phyloP scores from a whole-genome alignment of 2,888 invertebrate genomes.

The Limnephilus auricula region DNA sequence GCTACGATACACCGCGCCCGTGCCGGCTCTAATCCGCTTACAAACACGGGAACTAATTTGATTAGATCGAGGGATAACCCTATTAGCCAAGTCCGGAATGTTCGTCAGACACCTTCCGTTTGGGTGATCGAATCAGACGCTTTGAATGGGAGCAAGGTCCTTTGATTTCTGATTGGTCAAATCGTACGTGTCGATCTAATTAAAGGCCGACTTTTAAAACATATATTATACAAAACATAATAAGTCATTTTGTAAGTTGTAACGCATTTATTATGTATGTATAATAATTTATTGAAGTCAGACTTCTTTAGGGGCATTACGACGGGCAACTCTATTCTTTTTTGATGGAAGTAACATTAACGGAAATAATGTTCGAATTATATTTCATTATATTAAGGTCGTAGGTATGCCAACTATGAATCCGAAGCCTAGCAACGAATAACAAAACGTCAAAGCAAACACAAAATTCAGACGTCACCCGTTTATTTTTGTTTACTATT shows the following conservation, averaged over 20 bases:
- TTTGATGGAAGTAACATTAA: no score
- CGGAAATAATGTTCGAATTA: no score
- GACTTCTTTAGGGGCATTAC: no score
- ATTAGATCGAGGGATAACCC: not conserved
- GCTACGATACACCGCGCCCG: not conserved
- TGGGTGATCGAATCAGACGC: not conserved
- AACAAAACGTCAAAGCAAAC: no score
- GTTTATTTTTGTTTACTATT: no score
- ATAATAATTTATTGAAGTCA: no score
- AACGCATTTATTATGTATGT: not conserved
- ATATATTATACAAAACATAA: not conserved
- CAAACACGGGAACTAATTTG: not conserved
- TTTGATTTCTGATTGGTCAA: not conserved
- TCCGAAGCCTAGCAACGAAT: no score
- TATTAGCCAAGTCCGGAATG: conserved; percentile 2
- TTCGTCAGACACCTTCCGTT: not conserved
- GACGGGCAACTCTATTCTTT: no score
- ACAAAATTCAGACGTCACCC: no score
- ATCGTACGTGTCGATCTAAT: not conserved
- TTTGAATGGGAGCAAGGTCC: not conserved
- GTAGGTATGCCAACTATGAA: no score
- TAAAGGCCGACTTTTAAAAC: not conserved
- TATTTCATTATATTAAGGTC: no score
- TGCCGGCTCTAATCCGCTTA: not conserved
- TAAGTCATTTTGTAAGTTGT: not conserved